Evolutionary conservation across 2,888 invertebrate genomes (phyloP).

Genomic region (Poecilobothrus nobilitatus): DNA sequence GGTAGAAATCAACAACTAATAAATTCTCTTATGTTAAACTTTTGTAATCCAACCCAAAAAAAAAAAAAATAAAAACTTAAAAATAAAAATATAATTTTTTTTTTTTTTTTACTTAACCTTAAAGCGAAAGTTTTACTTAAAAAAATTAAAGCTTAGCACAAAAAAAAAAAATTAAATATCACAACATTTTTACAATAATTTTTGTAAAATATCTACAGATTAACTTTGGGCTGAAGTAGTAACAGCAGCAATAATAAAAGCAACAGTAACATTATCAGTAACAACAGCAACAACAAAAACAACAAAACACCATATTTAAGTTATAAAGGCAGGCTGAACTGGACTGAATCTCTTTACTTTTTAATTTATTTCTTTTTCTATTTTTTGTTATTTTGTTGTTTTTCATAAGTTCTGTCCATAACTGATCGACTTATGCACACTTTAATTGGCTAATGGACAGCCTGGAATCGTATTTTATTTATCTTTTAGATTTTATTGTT

Average conservation of each 20-base stretch:
- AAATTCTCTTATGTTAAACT: background rate
- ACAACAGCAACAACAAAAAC: background rate
- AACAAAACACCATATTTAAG: too few relatives aligned
- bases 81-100: too few relatives aligned
- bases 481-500: background rate
- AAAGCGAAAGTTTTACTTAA: background rate
- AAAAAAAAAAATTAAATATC: background rate
- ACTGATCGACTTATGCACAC: conserved; percentile 16
- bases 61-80: background rate
- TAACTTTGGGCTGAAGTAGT: background rate
- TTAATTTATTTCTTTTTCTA: background rate
- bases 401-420: conserved; percentile 2
- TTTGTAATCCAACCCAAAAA: background rate
- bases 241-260: background rate
- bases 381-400: background rate
- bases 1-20: too few relatives aligned
- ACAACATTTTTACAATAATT: background rate
- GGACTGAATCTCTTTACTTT: background rate
- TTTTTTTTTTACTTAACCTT: background rate
- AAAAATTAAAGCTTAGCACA: background rate
- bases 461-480: background rate
- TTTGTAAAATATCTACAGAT: background rate
- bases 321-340: conserved; percentile 9
- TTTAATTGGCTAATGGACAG: conserved; percentile 31
- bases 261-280: background rate